Evolutionary conservation across 2,113 vertebrate species (phyloP), one percentile per base, ranked within the genome.

Genomic region (Etheostoma cragini): DNA sequence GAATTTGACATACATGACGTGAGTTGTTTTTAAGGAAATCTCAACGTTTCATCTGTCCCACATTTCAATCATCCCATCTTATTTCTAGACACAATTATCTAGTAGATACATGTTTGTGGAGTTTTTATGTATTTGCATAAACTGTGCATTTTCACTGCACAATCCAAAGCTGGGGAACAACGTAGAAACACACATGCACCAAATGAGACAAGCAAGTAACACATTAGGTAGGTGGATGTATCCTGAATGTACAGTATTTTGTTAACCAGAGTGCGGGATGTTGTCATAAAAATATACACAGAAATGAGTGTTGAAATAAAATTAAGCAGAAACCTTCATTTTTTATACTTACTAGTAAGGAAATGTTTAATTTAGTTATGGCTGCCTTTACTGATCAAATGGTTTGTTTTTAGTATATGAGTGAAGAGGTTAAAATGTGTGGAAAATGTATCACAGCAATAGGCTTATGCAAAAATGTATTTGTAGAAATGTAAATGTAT

Each of bases 381-480:
- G 24, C 26, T 49, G 6, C 13, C 1, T n/a, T 26, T 42, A 24
- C 15, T 57, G 17, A 24, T 11, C 22, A 2, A 62, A 22, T 0
- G 6, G 38, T 52, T 61, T 42, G 1, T 49, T 53, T 64, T 65
- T 35, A 66, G 38, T 24, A 45, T 58, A 72, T 46, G 11, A 66
- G 1, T 38, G 16, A 46, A 63, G 13, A n/a, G 35, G 26, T 50
- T n/a, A 16, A 33, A 42, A 58, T 22, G 30, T 70, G 30, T 11
- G 15, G 11, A 22, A 53, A 67, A 56, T 42, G n/a, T 50, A 12
- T 70, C 30, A 38, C 14, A 47, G 49, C 78, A 76, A 81, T 46
- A 47, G 49, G 63, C 72, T 81, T 72, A 56, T 35, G 33, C 58
- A 61, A 50, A 76, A 72, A 53, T 42, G 38, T 14, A 64, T 68